phyloP scores from a whole-genome alignment of 2,113 vertebrate species.

The Podiceps cristatus region DNA sequence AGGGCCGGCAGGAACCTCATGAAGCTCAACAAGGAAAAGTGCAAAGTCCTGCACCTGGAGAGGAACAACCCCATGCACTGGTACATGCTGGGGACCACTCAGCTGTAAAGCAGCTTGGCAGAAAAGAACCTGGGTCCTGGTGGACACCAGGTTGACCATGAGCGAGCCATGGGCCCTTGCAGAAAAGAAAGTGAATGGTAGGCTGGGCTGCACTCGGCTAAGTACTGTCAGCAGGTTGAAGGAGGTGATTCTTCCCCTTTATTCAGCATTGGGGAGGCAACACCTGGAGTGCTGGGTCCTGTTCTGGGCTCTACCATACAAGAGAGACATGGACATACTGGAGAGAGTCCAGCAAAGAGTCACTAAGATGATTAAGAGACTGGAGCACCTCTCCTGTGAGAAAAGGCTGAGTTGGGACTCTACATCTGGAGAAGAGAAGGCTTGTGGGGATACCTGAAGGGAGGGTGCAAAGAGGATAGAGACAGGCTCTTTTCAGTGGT shows the following conservation, averaged over 20 bases:
- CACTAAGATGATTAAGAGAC: too few species aligned
- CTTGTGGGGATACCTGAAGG: too few species aligned
- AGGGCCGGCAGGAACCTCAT: not conserved
- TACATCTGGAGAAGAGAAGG: too few species aligned
- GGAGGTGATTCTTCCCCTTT: not conserved
- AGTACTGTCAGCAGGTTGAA: not conserved
- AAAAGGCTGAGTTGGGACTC: too few species aligned
- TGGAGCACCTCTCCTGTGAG: too few species aligned
- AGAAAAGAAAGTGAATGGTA: not conserved
- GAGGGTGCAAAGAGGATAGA: too few species aligned
- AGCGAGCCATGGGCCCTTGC: not conserved
- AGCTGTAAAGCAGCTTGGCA: not conserved
- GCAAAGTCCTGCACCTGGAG: not conserved
- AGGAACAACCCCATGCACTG: not conserved
- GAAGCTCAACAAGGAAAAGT: not conserved
- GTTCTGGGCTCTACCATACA: too few species aligned
- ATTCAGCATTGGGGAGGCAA: not conserved
- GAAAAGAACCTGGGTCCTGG: not conserved
- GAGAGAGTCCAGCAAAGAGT: not conserved
- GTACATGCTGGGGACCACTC: not conserved
- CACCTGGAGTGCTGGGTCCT: not conserved
- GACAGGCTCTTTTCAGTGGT: not conserved
- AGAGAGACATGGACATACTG: not conserved
- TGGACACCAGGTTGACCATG: not conserved
- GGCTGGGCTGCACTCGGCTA: not conserved